Evolutionary conservation across 2,888 invertebrate species (phyloP).

Genomic region (Amphipyra tragopoginis): DNA sequence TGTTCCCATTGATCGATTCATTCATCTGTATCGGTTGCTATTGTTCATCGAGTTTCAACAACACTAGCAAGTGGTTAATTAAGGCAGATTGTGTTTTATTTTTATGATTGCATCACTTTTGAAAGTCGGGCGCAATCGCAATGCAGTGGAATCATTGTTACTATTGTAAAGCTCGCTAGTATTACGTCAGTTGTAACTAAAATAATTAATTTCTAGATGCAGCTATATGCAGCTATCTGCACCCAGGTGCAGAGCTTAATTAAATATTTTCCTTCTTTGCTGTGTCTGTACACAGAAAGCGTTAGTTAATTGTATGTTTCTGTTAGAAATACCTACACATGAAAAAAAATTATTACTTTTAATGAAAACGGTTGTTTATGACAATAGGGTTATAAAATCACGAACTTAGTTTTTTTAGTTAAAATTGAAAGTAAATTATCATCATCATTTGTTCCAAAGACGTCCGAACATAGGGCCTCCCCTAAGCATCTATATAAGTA

Average conservation of each 20-base stretch:
- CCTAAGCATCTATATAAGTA: no score
- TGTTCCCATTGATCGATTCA: slow-evolving; percentile 55
- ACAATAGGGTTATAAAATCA: neutral
- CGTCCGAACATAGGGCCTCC: no score
- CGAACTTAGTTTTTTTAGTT: neutral
- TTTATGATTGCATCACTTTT: slow-evolving; percentile 31
- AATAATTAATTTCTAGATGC: neutral
- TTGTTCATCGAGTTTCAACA: slow-evolving; percentile 53
- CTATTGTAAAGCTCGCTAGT: neutral
- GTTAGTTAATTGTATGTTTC: neutral
- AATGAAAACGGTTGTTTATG: neutral
- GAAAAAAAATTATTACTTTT: neutral
- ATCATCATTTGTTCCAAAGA: no score
- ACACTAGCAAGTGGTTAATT: slow-evolving; percentile 52
- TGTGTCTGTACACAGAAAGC: no score
- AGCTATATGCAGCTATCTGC: no score
- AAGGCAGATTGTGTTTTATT: slow-evolving; percentile 31
- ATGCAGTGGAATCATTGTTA: neutral
- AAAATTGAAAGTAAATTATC: neutral
- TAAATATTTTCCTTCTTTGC: no score
- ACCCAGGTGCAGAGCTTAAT: no score
- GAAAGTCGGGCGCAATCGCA: slow-evolving; percentile 2
- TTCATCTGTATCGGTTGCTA: slow-evolving; percentile 54
- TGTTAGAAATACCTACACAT: no score
- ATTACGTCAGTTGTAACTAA: neutral